phyloP scores from a whole-genome alignment of 2,888 invertebrate species.

The Celastrina argiolus region DNA sequence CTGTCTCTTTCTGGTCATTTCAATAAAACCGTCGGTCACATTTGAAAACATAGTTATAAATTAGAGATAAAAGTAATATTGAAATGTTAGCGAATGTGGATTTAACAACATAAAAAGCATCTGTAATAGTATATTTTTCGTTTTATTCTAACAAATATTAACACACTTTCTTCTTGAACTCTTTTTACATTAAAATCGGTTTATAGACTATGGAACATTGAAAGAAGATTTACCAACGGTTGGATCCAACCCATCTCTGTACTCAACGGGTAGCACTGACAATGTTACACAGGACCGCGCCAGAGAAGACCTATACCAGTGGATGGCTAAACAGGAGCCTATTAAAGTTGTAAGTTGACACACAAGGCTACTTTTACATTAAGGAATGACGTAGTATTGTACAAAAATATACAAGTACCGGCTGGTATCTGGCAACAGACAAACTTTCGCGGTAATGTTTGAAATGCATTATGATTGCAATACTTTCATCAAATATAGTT shows the following conservation, averaged over 20 bases:
- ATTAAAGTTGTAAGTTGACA: conserved; percentile 60
- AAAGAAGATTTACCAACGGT: conserved; percentile 81
- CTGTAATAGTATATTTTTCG: background rate
- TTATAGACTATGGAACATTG: conserved; percentile 84
- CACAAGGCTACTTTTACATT: background rate
- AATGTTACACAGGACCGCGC: conserved; percentile 77
- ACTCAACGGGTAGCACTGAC: conserved; percentile 72
- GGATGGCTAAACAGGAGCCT: conserved; percentile 96
- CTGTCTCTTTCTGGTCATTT: too few species aligned
- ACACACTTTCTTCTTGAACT: conserved; percentile 16
- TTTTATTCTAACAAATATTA: background rate
- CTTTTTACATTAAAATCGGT: background rate
- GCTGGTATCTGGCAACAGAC: too few species aligned
- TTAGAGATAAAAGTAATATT: background rate
- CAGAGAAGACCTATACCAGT: conserved; percentile 94
- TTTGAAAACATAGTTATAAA: background rate
- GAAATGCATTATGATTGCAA: too few species aligned
- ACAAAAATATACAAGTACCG: background rate
- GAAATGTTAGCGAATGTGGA: background rate
- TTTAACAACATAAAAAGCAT: background rate
- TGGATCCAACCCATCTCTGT: conserved; percentile 83
- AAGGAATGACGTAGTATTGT: background rate
- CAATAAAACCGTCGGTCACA: background rate
- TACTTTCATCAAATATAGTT: too few species aligned
- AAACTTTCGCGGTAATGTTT: too few species aligned